A percentile compares a stretch with the other conserved stretches of the same genome.
Conservation (phyloP, 2,113 vertebrate genomes). For the Phalacrocorax carbo region DNA sequence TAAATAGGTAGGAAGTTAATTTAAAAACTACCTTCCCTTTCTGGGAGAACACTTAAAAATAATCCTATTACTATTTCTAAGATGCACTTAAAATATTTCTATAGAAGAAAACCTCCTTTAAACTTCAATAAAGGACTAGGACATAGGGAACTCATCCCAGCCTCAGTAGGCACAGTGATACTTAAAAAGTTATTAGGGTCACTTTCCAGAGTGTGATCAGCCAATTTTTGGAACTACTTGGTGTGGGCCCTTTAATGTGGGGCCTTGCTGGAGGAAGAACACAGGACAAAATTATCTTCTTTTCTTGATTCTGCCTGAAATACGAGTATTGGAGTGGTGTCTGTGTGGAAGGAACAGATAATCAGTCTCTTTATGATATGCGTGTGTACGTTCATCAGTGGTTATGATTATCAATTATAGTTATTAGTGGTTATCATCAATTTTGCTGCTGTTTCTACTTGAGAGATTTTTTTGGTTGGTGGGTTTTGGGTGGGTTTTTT, state of each 20-base stretch:
- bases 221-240: not conserved
- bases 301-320: not conserved
- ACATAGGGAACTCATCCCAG: not conserved
- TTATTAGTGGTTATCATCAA: not conserved
- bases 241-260: not conserved
- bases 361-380: not conserved
- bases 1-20: not conserved
- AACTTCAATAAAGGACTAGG: not conserved
- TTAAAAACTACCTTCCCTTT: not conserved
- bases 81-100: not conserved
- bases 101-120: not conserved
- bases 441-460: not conserved
- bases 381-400: not conserved
- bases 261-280: not conserved
- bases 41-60: not conserved
- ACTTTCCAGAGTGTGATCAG: not conserved
- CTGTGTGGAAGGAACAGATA: not conserved
- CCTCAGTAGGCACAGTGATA: accelerated
- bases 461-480: not conserved
- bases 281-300: not conserved
- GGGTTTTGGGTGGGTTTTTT: not conserved
- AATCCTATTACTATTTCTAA: not conserved
- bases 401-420: not conserved
- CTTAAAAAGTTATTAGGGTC: not conserved
- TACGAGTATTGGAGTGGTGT: not conserved